A percentile compares a stretch with the other conserved stretches of the same genome.
These are phyloP conservation scores for Lacerta bilineata DNA, from an alignment of 2,797 vertebrate species.

Conservation along the genomic window DNA sequence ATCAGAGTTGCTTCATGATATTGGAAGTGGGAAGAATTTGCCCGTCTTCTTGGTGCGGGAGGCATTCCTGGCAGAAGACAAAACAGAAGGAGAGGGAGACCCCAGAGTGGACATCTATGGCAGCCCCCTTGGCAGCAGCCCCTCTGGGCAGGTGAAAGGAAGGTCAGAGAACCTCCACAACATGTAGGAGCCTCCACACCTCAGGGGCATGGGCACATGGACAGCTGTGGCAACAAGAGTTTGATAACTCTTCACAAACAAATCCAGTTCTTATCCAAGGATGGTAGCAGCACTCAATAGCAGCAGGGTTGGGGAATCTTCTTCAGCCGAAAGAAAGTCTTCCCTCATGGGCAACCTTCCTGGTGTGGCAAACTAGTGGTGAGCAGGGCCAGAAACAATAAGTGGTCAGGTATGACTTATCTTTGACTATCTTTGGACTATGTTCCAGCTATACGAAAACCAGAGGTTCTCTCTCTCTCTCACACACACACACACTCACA, in stretches of 20 bases:
- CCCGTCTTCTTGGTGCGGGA: background rate
- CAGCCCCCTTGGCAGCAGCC: background rate
- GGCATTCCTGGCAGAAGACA: slow-evolving; percentile 10
- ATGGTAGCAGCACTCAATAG: background rate
- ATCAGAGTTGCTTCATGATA: background rate
- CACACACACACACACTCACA: too few species aligned
- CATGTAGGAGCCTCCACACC: background rate
- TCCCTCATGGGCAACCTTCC: background rate
- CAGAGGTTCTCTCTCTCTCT: too few species aligned
- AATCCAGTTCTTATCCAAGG: background rate
- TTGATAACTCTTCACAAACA: background rate
- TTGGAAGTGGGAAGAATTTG: slow-evolving; percentile 7
- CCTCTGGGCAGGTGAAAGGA: background rate
- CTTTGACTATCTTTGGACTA: background rate
- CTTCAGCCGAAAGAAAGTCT: background rate
- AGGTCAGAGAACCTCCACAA: background rate
- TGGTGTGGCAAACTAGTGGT: background rate
- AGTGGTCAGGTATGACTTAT: background rate
- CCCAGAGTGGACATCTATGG: background rate
- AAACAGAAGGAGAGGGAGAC: background rate
- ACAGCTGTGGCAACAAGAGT: background rate
- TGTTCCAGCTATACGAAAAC: background rate
- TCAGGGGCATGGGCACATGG: background rate
- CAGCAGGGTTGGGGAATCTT: background rate
- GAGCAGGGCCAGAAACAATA: background rate